Evolutionary conservation across 2,888 invertebrate species (phyloP).

Genomic region (Azorinus chamasolen): DNA sequence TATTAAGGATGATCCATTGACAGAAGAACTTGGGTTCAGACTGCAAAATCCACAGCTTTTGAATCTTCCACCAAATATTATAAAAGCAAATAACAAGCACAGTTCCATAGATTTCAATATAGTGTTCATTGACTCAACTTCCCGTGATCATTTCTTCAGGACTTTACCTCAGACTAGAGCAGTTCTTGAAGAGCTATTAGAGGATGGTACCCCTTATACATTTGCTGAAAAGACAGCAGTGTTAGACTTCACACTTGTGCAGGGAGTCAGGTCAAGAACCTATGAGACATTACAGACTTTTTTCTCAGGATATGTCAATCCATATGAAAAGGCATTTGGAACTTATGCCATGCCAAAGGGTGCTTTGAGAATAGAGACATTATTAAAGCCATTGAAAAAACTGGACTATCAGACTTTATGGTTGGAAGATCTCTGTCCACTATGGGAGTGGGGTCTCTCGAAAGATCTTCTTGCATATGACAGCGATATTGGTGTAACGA

Average conservation of each 20-base stretch:
- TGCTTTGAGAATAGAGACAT: constrained; percentile 59
- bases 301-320: constrained; percentile 74
- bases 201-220: neutral
- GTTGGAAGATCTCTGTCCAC: constrained; percentile 79
- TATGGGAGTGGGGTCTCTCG: constrained; percentile 80
- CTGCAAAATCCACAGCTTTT: constrained; percentile 33
- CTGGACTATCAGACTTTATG: constrained; percentile 74
- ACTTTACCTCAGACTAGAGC: constrained; percentile 72
- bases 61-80: constrained; percentile 36
- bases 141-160: constrained; percentile 77
- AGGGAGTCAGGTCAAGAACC: constrained; percentile 76
- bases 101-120: constrained; percentile 72
- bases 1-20: neutral
- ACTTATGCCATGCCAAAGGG: constrained; percentile 68
- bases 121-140: constrained; percentile 79
- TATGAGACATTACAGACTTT: constrained; percentile 77
- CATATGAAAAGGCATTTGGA: constrained; percentile 72
- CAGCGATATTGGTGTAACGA: constrained; percentile 38
- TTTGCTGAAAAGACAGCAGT: constrained; percentile 42
- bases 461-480: constrained; percentile 77
- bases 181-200: constrained; percentile 54
- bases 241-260: constrained; percentile 77
- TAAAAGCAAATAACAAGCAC: neutral
- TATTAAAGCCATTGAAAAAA: constrained; percentile 64
- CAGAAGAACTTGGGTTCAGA: neutral